Evolutionary conservation across 2,888 invertebrate species (phyloP).

Genomic region (Balanococcus diminutus): DNA sequence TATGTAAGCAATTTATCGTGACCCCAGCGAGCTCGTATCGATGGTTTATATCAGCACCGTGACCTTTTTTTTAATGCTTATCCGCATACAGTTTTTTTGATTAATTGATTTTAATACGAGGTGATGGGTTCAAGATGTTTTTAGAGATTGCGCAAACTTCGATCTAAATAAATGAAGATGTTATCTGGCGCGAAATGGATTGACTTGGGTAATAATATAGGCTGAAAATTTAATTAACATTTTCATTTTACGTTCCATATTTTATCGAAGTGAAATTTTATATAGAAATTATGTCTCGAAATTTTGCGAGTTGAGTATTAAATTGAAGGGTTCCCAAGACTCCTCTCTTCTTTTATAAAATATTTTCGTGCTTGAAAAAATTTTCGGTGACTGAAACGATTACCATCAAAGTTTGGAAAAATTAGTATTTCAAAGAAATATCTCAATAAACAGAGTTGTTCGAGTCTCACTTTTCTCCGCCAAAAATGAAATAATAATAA

Average conservation of each 20-base stretch:
- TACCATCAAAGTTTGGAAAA: no score
- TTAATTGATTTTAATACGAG: slow-evolving; percentile 28
- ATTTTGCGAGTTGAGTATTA: no score
- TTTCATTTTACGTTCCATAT: not conserved
- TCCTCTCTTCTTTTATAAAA: no score
- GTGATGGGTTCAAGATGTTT: not conserved
- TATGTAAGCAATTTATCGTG: slow-evolving; percentile 10
- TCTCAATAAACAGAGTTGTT: no score
- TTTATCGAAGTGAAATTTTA: no score
- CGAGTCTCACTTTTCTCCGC: not conserved
- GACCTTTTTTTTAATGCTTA: slow-evolving; percentile 10
- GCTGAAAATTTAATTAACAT: not conserved
- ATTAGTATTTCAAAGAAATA: no score
- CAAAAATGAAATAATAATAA: not conserved
- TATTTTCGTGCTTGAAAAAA: no score
- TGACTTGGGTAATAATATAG: not conserved
- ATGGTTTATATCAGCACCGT: not conserved
- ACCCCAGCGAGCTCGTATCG: not conserved
- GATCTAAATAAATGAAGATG: not conserved
- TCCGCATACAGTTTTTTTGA: not conserved
- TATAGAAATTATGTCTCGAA: no score
- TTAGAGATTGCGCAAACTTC: not conserved
- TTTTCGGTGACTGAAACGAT: no score
- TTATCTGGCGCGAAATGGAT: not conserved
- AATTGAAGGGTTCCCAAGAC: no score